Conservation (phyloP, 2,888 invertebrate species). For the Lasioglossum lativentre region DNA sequence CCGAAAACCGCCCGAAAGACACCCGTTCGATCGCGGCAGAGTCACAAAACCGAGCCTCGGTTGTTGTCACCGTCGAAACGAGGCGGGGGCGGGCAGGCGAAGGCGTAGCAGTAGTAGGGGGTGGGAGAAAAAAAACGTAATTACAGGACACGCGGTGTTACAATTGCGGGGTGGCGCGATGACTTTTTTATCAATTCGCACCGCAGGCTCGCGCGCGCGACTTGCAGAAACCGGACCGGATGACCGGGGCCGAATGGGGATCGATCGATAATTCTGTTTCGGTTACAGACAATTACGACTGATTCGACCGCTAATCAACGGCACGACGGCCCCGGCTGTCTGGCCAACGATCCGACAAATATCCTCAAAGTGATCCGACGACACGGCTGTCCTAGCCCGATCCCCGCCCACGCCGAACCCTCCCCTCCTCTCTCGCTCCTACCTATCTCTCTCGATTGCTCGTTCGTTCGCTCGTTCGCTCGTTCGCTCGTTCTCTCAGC, state of each 20-base stretch:
- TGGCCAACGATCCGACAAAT: conserved; percentile 68
- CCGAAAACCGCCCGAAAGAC: conserved; percentile 1
- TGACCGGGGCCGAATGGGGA: conserved; percentile 41
- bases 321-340: conserved; percentile 63
- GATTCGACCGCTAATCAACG: conserved; percentile 81
- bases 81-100: not conserved
- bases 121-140: not conserved
- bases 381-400: conserved; percentile 22
- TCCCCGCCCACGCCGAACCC: not conserved
- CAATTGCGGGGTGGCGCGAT: conserved; percentile 37
- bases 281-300: conserved; percentile 78
- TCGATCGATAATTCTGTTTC: conserved; percentile 79
- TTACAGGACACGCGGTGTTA: conserved; percentile 20
- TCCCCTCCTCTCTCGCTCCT: not conserved
- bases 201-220: conserved; percentile 54
- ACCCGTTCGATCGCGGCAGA: not conserved
- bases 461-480: not conserved
- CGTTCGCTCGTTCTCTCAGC: not conserved
- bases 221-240: conserved; percentile 50
- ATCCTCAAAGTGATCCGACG: conserved; percentile 70
- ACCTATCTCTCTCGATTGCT: not conserved
- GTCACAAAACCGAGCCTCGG: not conserved
- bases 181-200: conserved; percentile 65
- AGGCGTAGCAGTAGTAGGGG: not conserved
- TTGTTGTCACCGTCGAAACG: conserved; percentile 8